These are phyloP conservation scores for Cerceris rybyensis DNA, from an alignment of 2,888 invertebrate species.

Conservation along the genomic window DNA sequence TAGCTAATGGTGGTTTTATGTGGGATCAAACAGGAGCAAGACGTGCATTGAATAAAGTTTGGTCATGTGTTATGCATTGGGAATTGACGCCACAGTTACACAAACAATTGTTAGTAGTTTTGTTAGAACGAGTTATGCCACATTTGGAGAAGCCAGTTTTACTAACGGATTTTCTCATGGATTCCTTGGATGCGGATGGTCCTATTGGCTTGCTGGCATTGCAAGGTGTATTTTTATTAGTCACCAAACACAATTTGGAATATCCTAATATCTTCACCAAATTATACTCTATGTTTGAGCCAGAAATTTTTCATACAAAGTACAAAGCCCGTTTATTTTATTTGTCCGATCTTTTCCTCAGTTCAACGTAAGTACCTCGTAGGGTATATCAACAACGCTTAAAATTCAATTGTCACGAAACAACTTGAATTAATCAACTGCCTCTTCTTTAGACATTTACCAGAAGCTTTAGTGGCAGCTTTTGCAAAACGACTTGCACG, in stretches of 20 bases:
- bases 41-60: conserved; percentile 87
- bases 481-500: conserved; percentile 95
- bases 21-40: conserved; percentile 84
- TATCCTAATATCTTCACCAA: conserved; percentile 97
- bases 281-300: conserved; percentile 96
- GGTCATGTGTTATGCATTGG: conserved; percentile 90
- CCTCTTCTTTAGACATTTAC: conserved; percentile 87
- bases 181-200: conserved; percentile 93
- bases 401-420: neutral
- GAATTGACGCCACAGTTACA: conserved; percentile 87
- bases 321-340: conserved; percentile 95
- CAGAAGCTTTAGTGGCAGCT: conserved; percentile 94
- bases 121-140: conserved; percentile 92
- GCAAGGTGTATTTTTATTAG: conserved; percentile 94
- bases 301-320: conserved; percentile 94
- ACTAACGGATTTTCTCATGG: conserved; percentile 95
- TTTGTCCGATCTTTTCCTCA: conserved; percentile 94
- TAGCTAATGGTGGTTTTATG: conserved; percentile 80
- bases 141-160: conserved; percentile 91
- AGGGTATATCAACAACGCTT: neutral
- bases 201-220: conserved; percentile 94
- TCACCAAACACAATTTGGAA: conserved; percentile 95
- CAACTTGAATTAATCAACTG: neutral
- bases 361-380: conserved; percentile 89
- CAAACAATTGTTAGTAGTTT: conserved; percentile 89